Evolutionary conservation across 2,113 vertebrate genomes (phyloP), one percentile per base, ranked within the genome.

Genomic region (Sclerurus mexicanus): DNA sequence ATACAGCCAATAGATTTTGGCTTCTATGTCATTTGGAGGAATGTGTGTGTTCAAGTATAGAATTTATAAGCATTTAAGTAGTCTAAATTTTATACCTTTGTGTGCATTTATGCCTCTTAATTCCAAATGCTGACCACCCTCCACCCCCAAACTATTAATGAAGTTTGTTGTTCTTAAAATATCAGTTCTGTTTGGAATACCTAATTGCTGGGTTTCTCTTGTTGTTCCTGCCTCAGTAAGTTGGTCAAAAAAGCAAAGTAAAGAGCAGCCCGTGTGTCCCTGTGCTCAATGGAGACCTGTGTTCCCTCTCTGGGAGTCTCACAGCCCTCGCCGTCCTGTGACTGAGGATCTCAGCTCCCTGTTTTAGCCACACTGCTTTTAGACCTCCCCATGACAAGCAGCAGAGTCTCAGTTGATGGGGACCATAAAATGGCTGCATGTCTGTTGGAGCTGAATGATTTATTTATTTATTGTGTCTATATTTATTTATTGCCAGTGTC

Each of bases 81-180:
- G 69, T 33, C 39, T 69, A 49, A 67, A 40, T 81, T 89, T 90
- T 87, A 63, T 33, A 37, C 12, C 3, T 91, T 81, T 93, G 13
- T 77, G 52, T 52, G 33, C 30, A 72, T 14, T 68, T 14, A 8
- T 4, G 9, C 1, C 0, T 75, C 81, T 81, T 64, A 42, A 30
- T 87, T 68, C 20, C 53, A 85, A 89, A 4, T 13, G 31, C 13
- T 72, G 31, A 20, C 47, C 53, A 50, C 28, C 24, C 24, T 72
- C 44, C 31, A 50, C 21, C 25, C 8, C 21, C 9, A 50, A 77
- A 42, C 39, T 55, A 67, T 89, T 93, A 52, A 86, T 87, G 52
- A 87, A 91, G 53, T 85, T 89, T 66, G 30, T 50, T 94, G 25
- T 63, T 73, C 94, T 96, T 80, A 87, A 96, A 96, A 94, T 91